Evolutionary conservation across 2,797 vertebrate genomes (phyloP).

Genomic region (Muscicapa comitata): DNA sequence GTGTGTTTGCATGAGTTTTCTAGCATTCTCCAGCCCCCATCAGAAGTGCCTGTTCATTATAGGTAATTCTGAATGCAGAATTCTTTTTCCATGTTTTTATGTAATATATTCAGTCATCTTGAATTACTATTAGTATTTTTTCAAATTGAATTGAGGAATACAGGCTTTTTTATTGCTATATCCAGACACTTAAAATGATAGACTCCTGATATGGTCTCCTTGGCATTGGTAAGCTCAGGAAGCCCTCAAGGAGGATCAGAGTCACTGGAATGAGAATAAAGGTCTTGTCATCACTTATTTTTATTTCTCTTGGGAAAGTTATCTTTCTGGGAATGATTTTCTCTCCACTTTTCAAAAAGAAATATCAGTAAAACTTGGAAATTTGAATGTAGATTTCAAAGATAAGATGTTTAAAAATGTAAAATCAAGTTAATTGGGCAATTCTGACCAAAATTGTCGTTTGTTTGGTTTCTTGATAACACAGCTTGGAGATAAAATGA

Average conservation of each 20-base stretch:
- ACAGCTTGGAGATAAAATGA: not conserved
- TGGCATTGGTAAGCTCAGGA: not conserved
- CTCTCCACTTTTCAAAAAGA: not conserved
- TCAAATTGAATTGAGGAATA: not conserved
- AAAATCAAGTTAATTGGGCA: not conserved
- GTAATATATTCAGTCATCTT: not conserved
- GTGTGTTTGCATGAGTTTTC: not conserved
- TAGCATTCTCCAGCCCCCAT: not conserved
- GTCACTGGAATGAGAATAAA: not conserved
- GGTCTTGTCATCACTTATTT: not conserved
- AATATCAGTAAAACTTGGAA: not conserved
- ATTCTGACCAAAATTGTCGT: not conserved
- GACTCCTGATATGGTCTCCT: not conserved
- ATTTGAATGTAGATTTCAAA: constrained; percentile 1
- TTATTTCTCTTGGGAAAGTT: not conserved
- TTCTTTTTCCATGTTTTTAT: not conserved
- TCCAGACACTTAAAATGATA: not conserved
- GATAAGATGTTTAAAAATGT: constrained; percentile 19
- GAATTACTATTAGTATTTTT: not conserved
- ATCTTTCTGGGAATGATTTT: not conserved
- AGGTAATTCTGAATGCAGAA: not conserved
- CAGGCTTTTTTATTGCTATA: not conserved
- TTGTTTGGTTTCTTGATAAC: not conserved
- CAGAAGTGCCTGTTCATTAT: not conserved
- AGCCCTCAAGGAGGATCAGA: not conserved